Percentiles rank a stretch among this genome's conserved stretches.
phyloP scores from a whole-genome alignment of 2,797 vertebrate genomes.

The Odontamblyopus rebecca region DNA sequence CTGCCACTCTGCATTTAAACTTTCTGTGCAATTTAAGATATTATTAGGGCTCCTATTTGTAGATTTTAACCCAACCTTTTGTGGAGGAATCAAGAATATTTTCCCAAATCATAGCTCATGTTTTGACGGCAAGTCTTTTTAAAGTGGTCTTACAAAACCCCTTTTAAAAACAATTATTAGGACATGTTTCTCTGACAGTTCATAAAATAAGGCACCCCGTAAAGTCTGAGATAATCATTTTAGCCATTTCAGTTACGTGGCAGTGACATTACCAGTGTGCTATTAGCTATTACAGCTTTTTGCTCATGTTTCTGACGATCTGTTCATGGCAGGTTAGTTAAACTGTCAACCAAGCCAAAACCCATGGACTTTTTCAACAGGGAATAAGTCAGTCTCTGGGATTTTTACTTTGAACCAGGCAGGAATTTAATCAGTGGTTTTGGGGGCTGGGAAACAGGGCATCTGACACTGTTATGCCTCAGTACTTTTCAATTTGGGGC shows the following conservation, averaged over 20 bases:
- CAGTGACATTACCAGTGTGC: neutral
- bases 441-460: conserved; percentile 64
- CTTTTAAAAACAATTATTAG: neutral
- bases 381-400: conserved; percentile 53
- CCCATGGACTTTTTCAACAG: conserved; percentile 18
- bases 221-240: neutral
- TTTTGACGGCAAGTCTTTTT: neutral
- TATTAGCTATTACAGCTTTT: neutral
- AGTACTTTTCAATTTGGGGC: conserved; percentile 78
- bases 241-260: neutral
- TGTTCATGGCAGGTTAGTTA: conserved; percentile 35
- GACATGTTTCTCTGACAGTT: neutral
- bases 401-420: conserved; percentile 65
- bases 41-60: no score
- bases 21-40: neutral
- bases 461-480: conserved; percentile 76
- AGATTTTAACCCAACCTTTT: neutral
- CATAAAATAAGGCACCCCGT: neutral
- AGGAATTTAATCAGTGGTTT: conserved; percentile 71
- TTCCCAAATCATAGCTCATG: neutral
- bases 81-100: neutral
- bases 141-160: neutral
- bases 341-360: conserved; percentile 38
- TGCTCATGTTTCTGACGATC: conserved; percentile 11
- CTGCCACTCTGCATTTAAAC: neutral